Percentiles rank a stretch among this genome's conserved stretches.
Evolutionary conservation across 2,113 vertebrate species (phyloP).

Genomic region (Petromus typicus): DNA sequence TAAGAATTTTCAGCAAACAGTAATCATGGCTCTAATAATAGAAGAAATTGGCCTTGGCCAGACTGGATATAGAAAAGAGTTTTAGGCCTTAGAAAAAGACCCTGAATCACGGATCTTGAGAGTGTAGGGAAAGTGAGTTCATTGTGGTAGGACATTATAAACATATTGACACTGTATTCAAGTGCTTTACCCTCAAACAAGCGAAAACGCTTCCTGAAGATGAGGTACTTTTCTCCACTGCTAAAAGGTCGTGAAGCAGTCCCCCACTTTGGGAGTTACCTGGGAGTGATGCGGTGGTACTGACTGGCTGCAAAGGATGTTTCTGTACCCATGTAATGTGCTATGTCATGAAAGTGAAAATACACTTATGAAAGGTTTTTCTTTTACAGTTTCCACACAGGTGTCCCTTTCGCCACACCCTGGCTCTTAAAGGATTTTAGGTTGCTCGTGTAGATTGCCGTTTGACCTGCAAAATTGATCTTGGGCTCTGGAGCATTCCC

Average conservation of each 20-base stretch:
- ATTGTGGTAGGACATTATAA: not conserved
- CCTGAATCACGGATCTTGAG: not conserved
- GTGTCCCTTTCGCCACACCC: not conserved
- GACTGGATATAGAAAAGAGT: not conserved
- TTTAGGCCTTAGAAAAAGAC: not conserved
- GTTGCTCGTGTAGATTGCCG: not conserved
- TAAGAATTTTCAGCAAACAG: conserved; percentile 40
- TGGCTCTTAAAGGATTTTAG: conserved; percentile 34
- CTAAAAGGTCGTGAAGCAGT: not conserved
- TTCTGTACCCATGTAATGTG: not conserved
- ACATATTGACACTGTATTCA: not conserved
- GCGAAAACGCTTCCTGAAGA: not conserved
- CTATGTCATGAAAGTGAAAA: not conserved
- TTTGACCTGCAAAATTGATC: not conserved
- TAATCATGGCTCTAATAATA: not conserved
- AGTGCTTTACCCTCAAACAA: conserved; percentile 3
- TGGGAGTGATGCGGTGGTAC: not conserved
- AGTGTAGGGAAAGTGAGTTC: not conserved
- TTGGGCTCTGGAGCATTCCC: not conserved
- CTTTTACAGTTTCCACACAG: not conserved
- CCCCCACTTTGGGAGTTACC: not conserved
- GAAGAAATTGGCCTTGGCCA: not conserved
- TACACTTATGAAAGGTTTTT: not conserved
- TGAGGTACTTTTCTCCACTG: not conserved
- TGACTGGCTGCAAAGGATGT: not conserved